Conservation (phyloP, 2,113 vertebrate species). For the Limanda limanda region DNA sequence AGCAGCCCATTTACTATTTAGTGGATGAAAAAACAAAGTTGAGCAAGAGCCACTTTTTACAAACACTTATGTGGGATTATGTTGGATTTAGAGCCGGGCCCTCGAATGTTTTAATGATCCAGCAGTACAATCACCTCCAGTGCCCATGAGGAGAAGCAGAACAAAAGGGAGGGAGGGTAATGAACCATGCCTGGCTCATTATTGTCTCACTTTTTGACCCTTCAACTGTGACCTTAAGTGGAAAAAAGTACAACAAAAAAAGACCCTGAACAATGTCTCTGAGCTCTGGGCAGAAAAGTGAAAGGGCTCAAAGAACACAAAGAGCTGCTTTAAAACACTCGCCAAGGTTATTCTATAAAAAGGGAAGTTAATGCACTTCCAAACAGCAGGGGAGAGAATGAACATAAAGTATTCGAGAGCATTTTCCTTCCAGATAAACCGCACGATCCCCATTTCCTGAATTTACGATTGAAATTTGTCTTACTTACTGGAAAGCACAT, state of each 20-base stretch:
- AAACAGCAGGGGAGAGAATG: conserved; percentile 7
- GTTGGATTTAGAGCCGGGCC: conserved; percentile 1
- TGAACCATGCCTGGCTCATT: conserved; percentile 31
- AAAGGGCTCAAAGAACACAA: conserved; percentile 18
- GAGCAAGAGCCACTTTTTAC: neutral
- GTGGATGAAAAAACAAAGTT: conserved; percentile 41
- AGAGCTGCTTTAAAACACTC: conserved; percentile 16
- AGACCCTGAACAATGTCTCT: conserved; percentile 8
- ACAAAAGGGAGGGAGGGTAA: conserved; percentile 25
- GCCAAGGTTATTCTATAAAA: neutral
- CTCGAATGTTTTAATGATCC: conserved; percentile 3
- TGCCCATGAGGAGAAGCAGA: conserved; percentile 9
- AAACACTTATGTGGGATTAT: neutral
- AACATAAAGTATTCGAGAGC: neutral
- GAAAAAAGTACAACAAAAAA: neutral
- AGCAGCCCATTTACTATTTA: conserved; percentile 8
- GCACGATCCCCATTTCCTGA: neutral
- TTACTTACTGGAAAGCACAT: neutral
- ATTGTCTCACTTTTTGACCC: conserved; percentile 48
- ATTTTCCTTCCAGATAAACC: neutral
- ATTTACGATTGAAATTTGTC: neutral
- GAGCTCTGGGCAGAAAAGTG: neutral
- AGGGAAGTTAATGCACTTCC: neutral
- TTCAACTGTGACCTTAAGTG: conserved; percentile 61
- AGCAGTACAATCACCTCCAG: neutral